Conservation (phyloP, 2,888 invertebrate species). For the Erebia aethiops region DNA sequence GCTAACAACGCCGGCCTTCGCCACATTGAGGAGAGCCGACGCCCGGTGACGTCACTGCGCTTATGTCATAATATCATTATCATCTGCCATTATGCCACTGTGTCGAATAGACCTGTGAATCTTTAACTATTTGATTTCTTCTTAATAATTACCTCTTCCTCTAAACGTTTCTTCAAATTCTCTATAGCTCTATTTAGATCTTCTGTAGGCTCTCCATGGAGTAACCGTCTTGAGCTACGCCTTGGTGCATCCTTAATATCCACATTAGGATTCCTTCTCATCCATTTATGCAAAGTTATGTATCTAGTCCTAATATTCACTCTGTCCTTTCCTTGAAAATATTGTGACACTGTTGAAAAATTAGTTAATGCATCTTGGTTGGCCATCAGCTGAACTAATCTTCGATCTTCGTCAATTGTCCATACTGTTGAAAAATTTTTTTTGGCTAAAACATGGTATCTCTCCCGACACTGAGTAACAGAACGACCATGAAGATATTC, state of each 20-base stretch:
- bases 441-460: conserved; percentile 80
- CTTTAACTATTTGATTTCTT: conserved; percentile 50
- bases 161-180: conserved; percentile 62
- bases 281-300: conserved; percentile 76
- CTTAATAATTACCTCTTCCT: conserved; percentile 53
- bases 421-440: conserved; percentile 77
- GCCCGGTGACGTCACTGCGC: conserved; percentile 78
- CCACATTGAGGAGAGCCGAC: conserved; percentile 59
- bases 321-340: conserved; percentile 81
- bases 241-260: conserved; percentile 66
- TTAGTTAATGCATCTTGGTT: conserved; percentile 64
- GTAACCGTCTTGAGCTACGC: conserved; percentile 58
- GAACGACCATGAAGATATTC: conserved; percentile 85
- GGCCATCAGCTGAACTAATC: conserved; percentile 81
- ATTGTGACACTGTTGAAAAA: conserved; percentile 72
- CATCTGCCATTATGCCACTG: conserved; percentile 38
- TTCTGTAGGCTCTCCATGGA: conserved; percentile 54
- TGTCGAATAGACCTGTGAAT: conserved; percentile 58
- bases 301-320: conserved; percentile 85
- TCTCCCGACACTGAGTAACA: conserved; percentile 82
- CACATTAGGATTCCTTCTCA: conserved; percentile 71
- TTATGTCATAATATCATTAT: conserved; percentile 74
- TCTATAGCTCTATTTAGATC: conserved; percentile 64
- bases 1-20: conserved; percentile 71
- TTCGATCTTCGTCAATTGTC: conserved; percentile 84